phyloP scores from a whole-genome alignment of 2,113 vertebrate species.

The Piliocolobus tephrosceles region DNA sequence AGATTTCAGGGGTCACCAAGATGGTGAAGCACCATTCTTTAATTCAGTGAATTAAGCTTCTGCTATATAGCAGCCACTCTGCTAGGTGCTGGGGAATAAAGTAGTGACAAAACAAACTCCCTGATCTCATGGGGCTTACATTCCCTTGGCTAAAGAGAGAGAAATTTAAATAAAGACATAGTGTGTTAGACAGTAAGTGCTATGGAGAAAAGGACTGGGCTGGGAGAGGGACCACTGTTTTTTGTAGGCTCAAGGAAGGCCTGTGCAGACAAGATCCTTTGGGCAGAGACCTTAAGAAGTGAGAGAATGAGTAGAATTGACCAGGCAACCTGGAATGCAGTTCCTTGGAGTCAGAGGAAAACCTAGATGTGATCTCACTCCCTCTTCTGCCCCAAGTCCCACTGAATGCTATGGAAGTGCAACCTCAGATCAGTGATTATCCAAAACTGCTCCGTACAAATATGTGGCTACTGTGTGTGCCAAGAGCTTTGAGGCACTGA shows the following conservation, averaged over 20 bases:
- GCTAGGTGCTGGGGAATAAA: background rate
- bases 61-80: background rate
- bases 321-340: background rate
- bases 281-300: background rate
- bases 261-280: background rate
- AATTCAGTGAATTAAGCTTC: background rate
- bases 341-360: background rate
- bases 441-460: background rate
- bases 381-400: too few relatives aligned
- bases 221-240: background rate
- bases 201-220: background rate
- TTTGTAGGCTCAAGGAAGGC: background rate
- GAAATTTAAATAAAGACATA: background rate
- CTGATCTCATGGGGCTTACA: background rate
- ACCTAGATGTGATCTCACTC: background rate
- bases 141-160: background rate
- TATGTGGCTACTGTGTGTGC: background rate
- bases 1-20: background rate
- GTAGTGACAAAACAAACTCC: background rate
- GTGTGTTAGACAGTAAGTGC: background rate
- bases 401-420: background rate
- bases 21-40: background rate
- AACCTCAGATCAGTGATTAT: background rate
- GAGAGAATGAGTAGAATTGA: background rate
- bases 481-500: constrained; percentile 9